Percentiles rank a stretch among this genome's conserved stretches.
Evolutionary conservation across 1,140 invertebrate genomes (phyloP).

Genomic region (Geopemphigus sp.): DNA sequence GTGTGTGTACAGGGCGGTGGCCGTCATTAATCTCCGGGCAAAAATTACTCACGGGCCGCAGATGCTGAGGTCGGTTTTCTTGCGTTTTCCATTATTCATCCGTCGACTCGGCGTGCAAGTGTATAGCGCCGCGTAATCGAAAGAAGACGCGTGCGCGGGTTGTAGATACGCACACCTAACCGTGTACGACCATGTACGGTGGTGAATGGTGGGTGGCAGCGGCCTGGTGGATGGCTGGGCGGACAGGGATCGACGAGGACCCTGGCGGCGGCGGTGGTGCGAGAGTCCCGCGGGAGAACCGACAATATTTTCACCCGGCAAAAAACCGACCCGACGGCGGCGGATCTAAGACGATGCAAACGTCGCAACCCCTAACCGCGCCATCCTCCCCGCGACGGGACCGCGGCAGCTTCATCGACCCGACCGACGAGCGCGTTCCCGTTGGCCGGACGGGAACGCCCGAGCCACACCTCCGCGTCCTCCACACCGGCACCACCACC

Average conservation of each 20-base stretch:
- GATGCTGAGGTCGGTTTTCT: slow-evolving; percentile 45
- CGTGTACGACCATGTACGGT: no score
- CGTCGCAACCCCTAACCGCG: no score
- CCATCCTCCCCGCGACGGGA: neutral
- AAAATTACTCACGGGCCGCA: slow-evolving; percentile 46
- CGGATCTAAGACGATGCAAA: slow-evolving; percentile 40
- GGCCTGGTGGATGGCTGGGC: neutral
- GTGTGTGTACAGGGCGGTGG: no score
- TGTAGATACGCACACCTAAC: no score
- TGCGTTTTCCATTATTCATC: slow-evolving; percentile 48
- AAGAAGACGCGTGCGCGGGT: no score
- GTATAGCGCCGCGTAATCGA: no score
- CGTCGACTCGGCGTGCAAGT: neutral
- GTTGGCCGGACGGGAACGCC: slow-evolving; percentile 15
- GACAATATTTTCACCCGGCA: slow-evolving; percentile 24
- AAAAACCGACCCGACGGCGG: neutral
- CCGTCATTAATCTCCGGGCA: slow-evolving; percentile 44
- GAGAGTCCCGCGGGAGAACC: neutral
- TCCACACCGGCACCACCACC: neutral
- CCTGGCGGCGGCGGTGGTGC: neutral
- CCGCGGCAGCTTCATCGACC: slow-evolving; percentile 31
- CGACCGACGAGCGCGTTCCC: neutral
- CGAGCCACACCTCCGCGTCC: neutral
- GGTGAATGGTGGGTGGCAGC: no score
- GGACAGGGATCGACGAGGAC: neutral